A percentile compares a stretch with the other conserved stretches of the same genome.
Evolutionary conservation across 2,797 vertebrate species (phyloP).

Genomic region (Lepilemur ruficaudatus): DNA sequence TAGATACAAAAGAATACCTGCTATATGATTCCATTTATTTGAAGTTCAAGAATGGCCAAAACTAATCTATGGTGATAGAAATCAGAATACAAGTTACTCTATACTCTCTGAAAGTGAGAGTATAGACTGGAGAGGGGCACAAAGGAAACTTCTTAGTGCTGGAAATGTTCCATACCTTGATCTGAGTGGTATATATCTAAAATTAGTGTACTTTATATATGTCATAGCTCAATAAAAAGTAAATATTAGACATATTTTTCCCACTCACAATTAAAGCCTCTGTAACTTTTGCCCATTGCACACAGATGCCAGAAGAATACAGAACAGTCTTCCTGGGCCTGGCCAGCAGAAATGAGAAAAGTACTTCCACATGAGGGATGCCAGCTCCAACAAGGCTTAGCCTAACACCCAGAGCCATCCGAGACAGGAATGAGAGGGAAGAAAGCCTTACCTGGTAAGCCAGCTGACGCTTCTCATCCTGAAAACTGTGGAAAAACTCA

Average conservation of each 20-base stretch:
- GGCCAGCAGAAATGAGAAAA: neutral
- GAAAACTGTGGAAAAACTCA: slow-evolving; percentile 87
- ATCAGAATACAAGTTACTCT: neutral
- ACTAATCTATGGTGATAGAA: neutral
- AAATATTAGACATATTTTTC: neutral
- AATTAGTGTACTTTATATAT: neutral
- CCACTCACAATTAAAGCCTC: neutral
- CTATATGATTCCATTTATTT: neutral
- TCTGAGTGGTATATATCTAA: neutral
- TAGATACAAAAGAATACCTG: neutral
- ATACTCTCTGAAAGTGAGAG: neutral
- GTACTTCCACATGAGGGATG: neutral
- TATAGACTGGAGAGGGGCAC: neutral
- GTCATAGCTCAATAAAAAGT: neutral
- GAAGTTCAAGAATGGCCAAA: slow-evolving; percentile 13
- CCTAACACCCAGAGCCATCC: neutral
- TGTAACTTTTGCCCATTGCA: neutral
- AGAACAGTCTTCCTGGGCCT: neutral
- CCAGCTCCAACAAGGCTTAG: neutral
- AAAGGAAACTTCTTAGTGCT: neutral
- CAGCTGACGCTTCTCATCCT: slow-evolving; percentile 85
- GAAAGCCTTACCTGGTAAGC: slow-evolving; percentile 88
- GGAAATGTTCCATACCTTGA: neutral
- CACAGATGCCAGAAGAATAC: slow-evolving; percentile 9
- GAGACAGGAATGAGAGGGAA: neutral